Evolutionary conservation across 2,888 invertebrate genomes (phyloP), one percentile per base, ranked within the genome.

Genomic region (Watsonalla cultraria): DNA sequence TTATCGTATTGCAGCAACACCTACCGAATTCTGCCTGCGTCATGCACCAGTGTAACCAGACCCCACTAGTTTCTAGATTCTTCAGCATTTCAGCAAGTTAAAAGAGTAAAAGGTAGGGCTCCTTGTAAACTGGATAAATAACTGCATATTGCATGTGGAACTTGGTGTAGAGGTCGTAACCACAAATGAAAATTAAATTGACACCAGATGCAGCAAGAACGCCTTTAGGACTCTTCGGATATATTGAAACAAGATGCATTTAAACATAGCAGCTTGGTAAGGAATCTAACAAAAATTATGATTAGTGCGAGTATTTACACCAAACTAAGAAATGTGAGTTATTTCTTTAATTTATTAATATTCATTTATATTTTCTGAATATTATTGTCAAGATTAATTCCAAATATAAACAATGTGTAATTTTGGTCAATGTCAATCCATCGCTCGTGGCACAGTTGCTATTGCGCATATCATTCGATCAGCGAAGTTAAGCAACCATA

Each of bases 111-210:
- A 8, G 6, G 5, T 9, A 13, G 9, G 11, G 49, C 5, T 54
- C 51, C 35, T 6, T 11, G 15, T 58, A 57, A 1, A 52, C 39
- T 65, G 66, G 65, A 14, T 47, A 14, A 45, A 52, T 60, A 54
- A 56, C 50, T 55, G 54, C 51, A 53, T 52, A 55, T 58, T 60
- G 55, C 58, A 60, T 62, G 67, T 61, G 61, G 62, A 62, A 72
- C 64, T 67, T 60, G 56, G 62, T 59, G 59, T 13, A 50, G 51
- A 57, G 59, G 56, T 65, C 62, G 64, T 67, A 70, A 68, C 64
- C 53, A 61, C 54, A 59, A 70, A 71, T 70, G 68, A 68, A 74
- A 74, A 73, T 74, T 74, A 69, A 73, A 72, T 68, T 70, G 68
- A 68, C 68, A 68, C 60, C 52, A 56, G 64, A 52, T 52, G 56